Evolutionary conservation across 2,113 vertebrate genomes (phyloP).

Genomic region (Chunga burmeisteri): DNA sequence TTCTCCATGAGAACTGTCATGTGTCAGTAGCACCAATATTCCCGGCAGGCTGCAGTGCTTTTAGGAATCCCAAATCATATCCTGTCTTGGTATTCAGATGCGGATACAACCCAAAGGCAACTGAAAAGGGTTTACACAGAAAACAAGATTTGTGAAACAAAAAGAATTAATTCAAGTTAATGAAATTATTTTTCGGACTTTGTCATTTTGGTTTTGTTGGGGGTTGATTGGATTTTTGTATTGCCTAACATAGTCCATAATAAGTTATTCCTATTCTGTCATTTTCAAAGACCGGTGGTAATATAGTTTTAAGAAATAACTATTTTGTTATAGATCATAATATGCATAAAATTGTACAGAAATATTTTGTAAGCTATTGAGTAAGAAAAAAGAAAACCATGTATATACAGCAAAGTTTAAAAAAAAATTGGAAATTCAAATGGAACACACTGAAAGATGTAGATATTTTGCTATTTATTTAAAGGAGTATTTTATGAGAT

Average conservation of each 20-base stretch:
- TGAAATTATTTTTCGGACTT: constrained; percentile 60
- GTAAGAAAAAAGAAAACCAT: constrained; percentile 67
- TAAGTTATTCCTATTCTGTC: constrained; percentile 73
- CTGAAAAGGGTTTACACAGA: constrained; percentile 55
- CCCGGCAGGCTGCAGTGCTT: constrained; percentile 57
- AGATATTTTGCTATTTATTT: constrained; percentile 95
- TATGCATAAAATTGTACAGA: constrained; percentile 83
- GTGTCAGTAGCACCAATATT: constrained; percentile 11
- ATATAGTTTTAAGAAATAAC: constrained; percentile 80
- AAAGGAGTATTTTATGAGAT: constrained; percentile 88
- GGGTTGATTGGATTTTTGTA: constrained; percentile 64
- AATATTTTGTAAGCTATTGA: constrained; percentile 82
- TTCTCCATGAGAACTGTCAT: neutral
- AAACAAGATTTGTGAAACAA: constrained; percentile 18
- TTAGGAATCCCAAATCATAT: neutral
- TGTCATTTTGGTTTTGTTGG: constrained; percentile 42
- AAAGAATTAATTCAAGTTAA: constrained; percentile 4
- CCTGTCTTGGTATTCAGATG: neutral
- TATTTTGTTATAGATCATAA: constrained; percentile 83
- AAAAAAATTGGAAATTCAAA: constrained; percentile 61
- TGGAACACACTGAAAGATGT: constrained; percentile 78
- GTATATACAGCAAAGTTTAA: constrained; percentile 76
- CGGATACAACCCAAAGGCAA: constrained; percentile 61
- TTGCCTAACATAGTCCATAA: constrained; percentile 58
- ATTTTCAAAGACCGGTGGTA: constrained; percentile 74